These are phyloP conservation scores for Casuarius casuarius DNA, from an alignment of 2,113 vertebrate genomes.

Conservation along the genomic window DNA sequence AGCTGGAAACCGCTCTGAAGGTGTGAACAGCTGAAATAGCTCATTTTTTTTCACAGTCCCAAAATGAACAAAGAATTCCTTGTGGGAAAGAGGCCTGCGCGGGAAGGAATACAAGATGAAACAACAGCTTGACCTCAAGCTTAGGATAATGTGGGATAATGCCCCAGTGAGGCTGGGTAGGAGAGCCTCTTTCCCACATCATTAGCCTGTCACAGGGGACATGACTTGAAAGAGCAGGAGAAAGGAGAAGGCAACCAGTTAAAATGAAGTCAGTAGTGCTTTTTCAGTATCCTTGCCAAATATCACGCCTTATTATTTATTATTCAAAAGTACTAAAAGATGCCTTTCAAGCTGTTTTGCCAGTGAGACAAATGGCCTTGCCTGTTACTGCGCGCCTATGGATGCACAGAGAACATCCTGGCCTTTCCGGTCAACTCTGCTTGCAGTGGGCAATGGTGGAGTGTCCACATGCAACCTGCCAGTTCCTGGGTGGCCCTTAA, in stretches of 20 bases:
- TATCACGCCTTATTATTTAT: not conserved
- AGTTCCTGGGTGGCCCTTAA: not conserved
- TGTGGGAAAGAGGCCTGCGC: not conserved
- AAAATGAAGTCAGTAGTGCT: not conserved
- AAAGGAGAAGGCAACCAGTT: not conserved
- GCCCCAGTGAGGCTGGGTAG: not conserved
- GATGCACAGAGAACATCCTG: not conserved
- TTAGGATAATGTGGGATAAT: not conserved
- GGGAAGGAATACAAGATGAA: not conserved
- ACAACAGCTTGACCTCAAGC: not conserved
- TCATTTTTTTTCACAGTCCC: not conserved
- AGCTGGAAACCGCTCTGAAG: not conserved
- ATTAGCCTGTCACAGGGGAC: not conserved
- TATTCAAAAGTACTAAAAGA: not conserved
- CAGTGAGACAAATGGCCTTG: not conserved
- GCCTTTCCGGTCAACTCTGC: not conserved
- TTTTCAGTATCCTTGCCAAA: not conserved
- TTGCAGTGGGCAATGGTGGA: not conserved
- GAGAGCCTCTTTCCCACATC: not conserved
- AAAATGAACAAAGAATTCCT: not conserved
- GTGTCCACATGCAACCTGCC: not conserved
- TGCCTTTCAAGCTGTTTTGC: not conserved
- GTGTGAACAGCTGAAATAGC: constrained; percentile 38
- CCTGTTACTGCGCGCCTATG: not conserved
- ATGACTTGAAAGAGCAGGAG: not conserved